Percentiles rank a stretch among this genome's conserved stretches.
Conservation (phyloP, 2,113 vertebrate species). For the Orthonyx spaldingii region DNA sequence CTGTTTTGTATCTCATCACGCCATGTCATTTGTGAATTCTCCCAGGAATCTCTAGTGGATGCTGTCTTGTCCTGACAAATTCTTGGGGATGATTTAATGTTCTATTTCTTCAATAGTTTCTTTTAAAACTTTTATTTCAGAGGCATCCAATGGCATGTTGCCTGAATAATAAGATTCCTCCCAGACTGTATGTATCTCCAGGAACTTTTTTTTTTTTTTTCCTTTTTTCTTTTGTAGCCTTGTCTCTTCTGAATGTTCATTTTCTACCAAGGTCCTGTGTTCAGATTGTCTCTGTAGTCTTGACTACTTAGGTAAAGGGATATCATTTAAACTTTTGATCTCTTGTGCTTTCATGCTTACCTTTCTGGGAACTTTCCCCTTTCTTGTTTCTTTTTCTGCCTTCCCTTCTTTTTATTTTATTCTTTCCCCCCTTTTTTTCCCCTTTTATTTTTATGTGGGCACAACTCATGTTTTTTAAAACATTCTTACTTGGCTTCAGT, state of each 20-base stretch:
- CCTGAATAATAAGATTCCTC: background rate
- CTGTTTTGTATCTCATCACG: background rate
- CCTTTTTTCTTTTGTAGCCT: background rate
- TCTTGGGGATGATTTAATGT: background rate
- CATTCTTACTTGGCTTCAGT: background rate
- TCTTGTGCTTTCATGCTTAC: background rate
- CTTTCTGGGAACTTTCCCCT: background rate
- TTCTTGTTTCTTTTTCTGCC: background rate
- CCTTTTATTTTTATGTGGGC: background rate
- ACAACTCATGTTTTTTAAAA: background rate
- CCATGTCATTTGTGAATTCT: background rate
- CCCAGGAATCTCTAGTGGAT: background rate
- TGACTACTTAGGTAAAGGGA: background rate
- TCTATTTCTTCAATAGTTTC: background rate
- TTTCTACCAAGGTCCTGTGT: background rate
- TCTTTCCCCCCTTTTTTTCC: accelerated
- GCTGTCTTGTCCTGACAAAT: background rate
- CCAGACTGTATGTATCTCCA: background rate
- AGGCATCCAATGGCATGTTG: background rate
- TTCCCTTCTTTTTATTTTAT: background rate
- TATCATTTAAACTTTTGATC: background rate
- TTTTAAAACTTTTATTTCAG: background rate
- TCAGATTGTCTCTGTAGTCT: background rate
- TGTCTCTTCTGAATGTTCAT: background rate
- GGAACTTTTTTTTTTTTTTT: background rate